phyloP scores from a whole-genome alignment of 2,797 vertebrate genomes.

The Euthynnus affinis region DNA sequence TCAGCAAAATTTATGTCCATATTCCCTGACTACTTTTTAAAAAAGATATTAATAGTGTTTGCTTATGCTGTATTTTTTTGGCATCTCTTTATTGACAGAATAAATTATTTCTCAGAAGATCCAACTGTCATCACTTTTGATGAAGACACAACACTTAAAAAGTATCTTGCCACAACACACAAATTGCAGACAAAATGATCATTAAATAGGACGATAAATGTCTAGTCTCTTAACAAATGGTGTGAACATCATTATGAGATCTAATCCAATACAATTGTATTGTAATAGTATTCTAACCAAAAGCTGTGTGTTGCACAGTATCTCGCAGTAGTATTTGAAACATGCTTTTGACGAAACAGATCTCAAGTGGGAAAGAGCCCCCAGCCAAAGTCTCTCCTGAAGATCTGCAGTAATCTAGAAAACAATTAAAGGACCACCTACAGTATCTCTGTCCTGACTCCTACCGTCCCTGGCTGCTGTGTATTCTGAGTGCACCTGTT shows the following conservation, averaged over 20 bases:
- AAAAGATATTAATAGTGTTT: background rate
- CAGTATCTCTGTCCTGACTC: conserved; percentile 24
- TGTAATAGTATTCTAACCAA: background rate
- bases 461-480: conserved; percentile 30
- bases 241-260: background rate
- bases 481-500: conserved; percentile 54
- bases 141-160: background rate
- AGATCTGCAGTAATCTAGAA: conserved; percentile 23
- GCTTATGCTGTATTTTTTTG: background rate
- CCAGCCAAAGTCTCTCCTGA: conserved; percentile 1
- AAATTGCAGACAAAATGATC: no score
- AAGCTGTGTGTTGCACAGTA: background rate
- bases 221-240: background rate
- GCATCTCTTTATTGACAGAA: background rate
- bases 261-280: background rate
- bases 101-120: background rate
- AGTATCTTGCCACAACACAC: no score
- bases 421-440: conserved; percentile 52
- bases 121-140: background rate
- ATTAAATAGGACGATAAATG: background rate
- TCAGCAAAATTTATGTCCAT: background rate
- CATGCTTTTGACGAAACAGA: background rate
- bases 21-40: background rate
- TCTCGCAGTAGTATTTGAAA: background rate
- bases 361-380: background rate